Conservation (phyloP, 2,888 invertebrate genomes). For the Margaritifera margaritifera region DNA sequence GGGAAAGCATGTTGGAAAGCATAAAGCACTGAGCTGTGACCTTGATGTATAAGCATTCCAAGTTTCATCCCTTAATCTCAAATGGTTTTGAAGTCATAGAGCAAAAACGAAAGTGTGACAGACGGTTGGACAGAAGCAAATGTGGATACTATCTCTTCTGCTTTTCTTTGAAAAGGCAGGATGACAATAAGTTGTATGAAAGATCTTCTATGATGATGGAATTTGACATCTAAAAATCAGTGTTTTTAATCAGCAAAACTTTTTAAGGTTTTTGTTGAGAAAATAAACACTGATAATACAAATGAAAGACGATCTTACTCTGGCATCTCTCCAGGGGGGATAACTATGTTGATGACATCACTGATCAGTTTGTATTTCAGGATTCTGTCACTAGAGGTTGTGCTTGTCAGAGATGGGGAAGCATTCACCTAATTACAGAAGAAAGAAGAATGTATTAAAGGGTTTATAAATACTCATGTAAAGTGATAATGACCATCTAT, state of each 20-base stretch:
- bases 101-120: background rate
- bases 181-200: too few species aligned
- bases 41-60: too few species aligned
- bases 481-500: too few species aligned
- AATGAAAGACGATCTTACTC: conserved; percentile 75
- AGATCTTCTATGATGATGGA: too few species aligned
- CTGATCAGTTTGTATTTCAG: conserved; percentile 94
- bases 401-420: conserved; percentile 93
- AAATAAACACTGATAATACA: background rate
- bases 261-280: background rate
- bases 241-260: background rate
- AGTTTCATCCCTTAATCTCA: too few species aligned
- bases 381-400: conserved; percentile 94
- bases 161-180: background rate
- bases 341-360: conserved; percentile 90
- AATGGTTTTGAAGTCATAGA: too few species aligned
- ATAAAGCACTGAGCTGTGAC: too few species aligned
- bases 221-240: too few species aligned
- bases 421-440: conserved; percentile 84
- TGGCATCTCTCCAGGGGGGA: conserved; percentile 90
- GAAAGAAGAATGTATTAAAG: background rate
- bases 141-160: background rate
- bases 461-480: too few species aligned
- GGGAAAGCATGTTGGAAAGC: too few species aligned
- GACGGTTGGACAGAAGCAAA: background rate